A percentile compares a stretch with the other conserved stretches of the same genome.
These are phyloP conservation scores for Anagrus nilaparvatae DNA, from an alignment of 1,140 invertebrate genomes.

Conservation along the genomic window DNA sequence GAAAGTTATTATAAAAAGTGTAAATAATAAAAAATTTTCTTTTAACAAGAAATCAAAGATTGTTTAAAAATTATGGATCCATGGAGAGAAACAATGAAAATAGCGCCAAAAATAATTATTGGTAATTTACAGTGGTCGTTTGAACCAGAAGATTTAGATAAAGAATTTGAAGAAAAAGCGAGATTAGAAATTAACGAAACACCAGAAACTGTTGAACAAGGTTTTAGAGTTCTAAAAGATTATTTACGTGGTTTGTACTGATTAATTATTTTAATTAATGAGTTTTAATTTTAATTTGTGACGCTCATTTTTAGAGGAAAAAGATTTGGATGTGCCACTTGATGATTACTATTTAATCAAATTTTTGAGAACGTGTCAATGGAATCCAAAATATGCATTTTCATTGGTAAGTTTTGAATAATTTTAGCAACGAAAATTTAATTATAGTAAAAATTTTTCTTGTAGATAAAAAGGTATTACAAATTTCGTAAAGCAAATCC, in stretches of 20 bases:
- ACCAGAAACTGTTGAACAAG: slow-evolving; percentile 6
- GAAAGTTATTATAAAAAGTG: too few relatives aligned
- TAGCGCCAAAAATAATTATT: too few relatives aligned
- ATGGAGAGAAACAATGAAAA: too few relatives aligned
- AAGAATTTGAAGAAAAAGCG: slow-evolving; percentile 6
- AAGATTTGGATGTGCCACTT: slow-evolving; percentile 29
- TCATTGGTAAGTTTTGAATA: slow-evolving; percentile 30
- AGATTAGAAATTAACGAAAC: slow-evolving; percentile 8
- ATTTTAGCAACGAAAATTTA: too few relatives aligned
- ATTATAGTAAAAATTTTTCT: too few relatives aligned
- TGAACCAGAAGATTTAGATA: slow-evolving; percentile 8
- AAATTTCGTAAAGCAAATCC: slow-evolving; percentile 47
- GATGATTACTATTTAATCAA: slow-evolving; percentile 28
- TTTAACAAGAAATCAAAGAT: too few relatives aligned
- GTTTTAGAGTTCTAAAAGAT: slow-evolving; percentile 1
- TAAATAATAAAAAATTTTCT: too few relatives aligned
- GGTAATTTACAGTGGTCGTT: too few relatives aligned
- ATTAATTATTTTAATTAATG: not conserved
- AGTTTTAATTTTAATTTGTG: too few relatives aligned
- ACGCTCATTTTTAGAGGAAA: slow-evolving; percentile 34
- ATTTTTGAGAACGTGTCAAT: slow-evolving; percentile 42
- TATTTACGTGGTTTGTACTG: slow-evolving; percentile 2
- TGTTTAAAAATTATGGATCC: too few relatives aligned
- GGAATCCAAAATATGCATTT: slow-evolving; percentile 38
- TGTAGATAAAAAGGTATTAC: slow-evolving; percentile 52